Percentiles rank a stretch among this genome's conserved stretches.
phyloP scores from a whole-genome alignment of 2,113 vertebrate genomes.

The Solenodon paradoxus region DNA sequence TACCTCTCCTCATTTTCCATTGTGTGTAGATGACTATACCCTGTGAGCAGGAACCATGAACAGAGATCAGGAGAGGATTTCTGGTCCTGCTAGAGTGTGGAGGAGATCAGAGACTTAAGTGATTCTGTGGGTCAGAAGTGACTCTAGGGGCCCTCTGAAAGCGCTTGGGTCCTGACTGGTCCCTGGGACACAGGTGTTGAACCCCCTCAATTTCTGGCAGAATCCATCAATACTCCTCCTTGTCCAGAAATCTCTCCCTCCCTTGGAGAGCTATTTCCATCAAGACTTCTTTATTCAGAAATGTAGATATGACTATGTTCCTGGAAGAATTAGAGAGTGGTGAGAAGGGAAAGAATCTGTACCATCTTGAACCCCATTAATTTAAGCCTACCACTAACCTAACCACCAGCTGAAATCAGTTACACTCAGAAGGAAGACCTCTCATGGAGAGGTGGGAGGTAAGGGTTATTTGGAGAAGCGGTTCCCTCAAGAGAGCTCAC shows the following conservation, averaged over 20 bases:
- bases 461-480: background rate
- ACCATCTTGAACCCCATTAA: background rate
- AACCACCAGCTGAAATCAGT: background rate
- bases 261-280: background rate
- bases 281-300: conserved; percentile 6
- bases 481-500: background rate
- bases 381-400: background rate
- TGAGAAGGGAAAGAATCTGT: background rate
- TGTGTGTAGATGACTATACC: background rate
- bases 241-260: background rate
- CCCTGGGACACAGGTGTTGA: background rate
- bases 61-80: background rate
- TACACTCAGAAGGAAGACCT: background rate
- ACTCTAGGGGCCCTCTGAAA: background rate
- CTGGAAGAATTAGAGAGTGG: background rate
- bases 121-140: background rate
- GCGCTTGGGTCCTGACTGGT: background rate
- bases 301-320: background rate
- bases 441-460: background rate
- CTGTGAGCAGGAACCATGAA: background rate
- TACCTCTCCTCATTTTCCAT: background rate
- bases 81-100: background rate
- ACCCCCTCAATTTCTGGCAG: background rate
- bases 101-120: background rate
- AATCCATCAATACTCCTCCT: background rate